A percentile compares a stretch with the other conserved stretches of the same genome.
phyloP scores from a whole-genome alignment of 1,140 invertebrate genomes.

The Drosophila yakuba region DNA sequence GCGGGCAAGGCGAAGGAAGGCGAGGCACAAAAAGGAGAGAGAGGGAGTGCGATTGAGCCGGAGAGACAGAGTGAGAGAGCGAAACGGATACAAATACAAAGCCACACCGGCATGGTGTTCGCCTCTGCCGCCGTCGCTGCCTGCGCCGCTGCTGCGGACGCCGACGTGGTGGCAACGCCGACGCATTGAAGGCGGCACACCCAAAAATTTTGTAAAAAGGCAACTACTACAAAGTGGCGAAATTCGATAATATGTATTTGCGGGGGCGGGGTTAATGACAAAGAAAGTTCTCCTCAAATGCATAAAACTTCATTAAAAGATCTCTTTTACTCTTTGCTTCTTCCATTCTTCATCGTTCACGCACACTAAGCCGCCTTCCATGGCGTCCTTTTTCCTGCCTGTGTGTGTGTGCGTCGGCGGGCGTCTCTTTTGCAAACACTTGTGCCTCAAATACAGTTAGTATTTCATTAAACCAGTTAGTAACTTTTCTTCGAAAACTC shows the following conservation, averaged over 20 bases:
- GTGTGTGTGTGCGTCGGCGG: conserved; percentile 42
- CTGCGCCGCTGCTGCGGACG: conserved; percentile 48
- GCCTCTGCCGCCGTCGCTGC: conserved; percentile 49
- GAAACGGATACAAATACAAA: conserved; percentile 77
- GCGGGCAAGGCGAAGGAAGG: conserved; percentile 24
- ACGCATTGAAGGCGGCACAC: conserved; percentile 78
- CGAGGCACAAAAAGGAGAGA: conserved; percentile 35
- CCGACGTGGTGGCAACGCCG: conserved; percentile 74
- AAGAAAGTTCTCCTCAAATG: background rate
- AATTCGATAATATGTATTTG: conserved; percentile 30
- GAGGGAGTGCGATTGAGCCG: conserved; percentile 11
- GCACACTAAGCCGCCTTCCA: conserved; percentile 43
- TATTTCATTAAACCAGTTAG: conserved; percentile 17
- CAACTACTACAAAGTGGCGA: conserved; percentile 37
- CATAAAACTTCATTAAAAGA: conserved; percentile 24
- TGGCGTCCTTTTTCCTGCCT: conserved; percentile 71
- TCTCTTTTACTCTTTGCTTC: conserved; percentile 9
- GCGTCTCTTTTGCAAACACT: conserved; percentile 48
- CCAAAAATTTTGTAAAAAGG: conserved; percentile 75
- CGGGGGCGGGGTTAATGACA: background rate
- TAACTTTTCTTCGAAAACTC: conserved; percentile 10
- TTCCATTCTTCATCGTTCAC: conserved; percentile 25
- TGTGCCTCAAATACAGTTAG: conserved; percentile 11
- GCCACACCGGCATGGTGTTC: conserved; percentile 64
- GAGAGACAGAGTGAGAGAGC: conserved; percentile 42